A percentile compares a stretch with the other conserved stretches of the same genome.
These are phyloP conservation scores for Amiota mariae DNA, from an alignment of 2,888 invertebrate species.

Conservation along the genomic window DNA sequence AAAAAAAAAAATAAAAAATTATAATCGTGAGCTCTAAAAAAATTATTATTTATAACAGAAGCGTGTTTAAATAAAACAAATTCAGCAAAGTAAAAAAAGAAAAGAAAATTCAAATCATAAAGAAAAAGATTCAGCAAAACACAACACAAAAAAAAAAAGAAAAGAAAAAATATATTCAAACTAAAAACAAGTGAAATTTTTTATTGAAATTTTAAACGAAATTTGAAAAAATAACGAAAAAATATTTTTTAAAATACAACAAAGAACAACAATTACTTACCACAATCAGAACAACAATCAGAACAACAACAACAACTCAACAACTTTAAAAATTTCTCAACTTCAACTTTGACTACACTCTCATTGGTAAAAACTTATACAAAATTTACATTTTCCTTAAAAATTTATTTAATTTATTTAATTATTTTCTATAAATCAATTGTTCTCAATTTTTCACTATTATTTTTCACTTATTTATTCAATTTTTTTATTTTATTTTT, in stretches of 20 bases:
- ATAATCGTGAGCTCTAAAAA: constrained; percentile 54
- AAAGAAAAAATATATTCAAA: constrained; percentile 31
- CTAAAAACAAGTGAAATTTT: constrained; percentile 1
- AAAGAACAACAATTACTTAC: constrained; percentile 37
- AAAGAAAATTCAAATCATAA: too few relatives aligned
- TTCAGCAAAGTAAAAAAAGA: constrained; percentile 21
- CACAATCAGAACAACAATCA: constrained; percentile 37
- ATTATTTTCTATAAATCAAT: constrained; percentile 26
- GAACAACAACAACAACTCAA: constrained; percentile 33
- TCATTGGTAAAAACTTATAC: constrained; percentile 57
- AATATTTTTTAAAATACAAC: constrained; percentile 14
- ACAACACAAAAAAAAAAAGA: too few relatives aligned
- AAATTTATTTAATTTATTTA: constrained; percentile 13
- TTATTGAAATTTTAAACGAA: not conserved
- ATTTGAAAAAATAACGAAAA: not conserved
- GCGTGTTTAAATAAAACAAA: constrained; percentile 32
- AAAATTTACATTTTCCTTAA: constrained; percentile 23
- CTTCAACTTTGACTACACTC: constrained; percentile 60
- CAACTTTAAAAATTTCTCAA: constrained; percentile 41
- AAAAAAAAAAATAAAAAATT: too few relatives aligned
- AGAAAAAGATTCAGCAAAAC: constrained; percentile 21
- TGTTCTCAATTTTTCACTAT: constrained; percentile 29
- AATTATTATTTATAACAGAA: constrained; percentile 41
- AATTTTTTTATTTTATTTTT: constrained; percentile 4
- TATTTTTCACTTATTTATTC: constrained; percentile 21